Evolutionary conservation across 2,797 vertebrate genomes (phyloP).

Genomic region (Phoebastria nigripes): DNA sequence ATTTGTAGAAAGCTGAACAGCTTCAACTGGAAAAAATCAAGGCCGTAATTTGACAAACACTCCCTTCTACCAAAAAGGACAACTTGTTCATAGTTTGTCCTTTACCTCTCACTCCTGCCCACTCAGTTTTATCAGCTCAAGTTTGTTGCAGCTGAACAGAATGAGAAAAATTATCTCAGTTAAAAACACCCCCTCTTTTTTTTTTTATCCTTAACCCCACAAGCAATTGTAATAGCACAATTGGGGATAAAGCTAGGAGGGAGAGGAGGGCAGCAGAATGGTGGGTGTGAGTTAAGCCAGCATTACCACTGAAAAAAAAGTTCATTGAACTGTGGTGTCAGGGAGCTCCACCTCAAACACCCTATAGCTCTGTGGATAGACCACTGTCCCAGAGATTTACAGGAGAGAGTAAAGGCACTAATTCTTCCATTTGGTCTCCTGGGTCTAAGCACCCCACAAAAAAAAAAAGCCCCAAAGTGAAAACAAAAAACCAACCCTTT

Average conservation of each 20-base stretch:
- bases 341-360: background rate
- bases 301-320: background rate
- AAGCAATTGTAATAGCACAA: background rate
- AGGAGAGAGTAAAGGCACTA: background rate
- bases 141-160: background rate
- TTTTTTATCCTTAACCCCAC: background rate
- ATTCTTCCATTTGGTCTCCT: background rate
- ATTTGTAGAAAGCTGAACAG: background rate
- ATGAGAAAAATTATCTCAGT: background rate
- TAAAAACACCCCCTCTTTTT: background rate
- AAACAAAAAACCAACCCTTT: background rate
- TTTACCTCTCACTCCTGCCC: constrained; percentile 15
- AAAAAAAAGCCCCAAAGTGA: background rate
- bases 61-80: background rate
- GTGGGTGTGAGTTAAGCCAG: background rate
- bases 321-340: background rate
- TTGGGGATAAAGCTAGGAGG: background rate
- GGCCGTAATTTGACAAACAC: background rate
- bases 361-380: background rate
- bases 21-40: background rate
- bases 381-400: background rate
- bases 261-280: background rate
- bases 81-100: background rate
- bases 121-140: background rate
- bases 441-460: background rate